Base-by-base conservation (phyloP, 2,797 vertebrate species). In the Esox lucius region DNA sequence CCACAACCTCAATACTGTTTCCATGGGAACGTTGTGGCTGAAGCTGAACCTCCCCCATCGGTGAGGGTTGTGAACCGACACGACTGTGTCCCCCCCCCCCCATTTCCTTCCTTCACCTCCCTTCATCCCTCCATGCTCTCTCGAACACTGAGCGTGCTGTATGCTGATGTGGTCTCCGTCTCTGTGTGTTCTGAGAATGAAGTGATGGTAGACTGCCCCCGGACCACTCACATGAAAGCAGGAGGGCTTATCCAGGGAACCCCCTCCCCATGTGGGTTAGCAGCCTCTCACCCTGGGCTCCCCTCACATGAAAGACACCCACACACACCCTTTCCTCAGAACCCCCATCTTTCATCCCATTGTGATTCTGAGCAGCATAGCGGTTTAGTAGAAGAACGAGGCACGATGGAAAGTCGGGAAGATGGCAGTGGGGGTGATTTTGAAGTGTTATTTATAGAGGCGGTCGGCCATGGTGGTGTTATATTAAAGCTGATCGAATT, bases 181-280 rank as follows among this genome's bases (percentile, higher is more conserved):
- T 88, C 87, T 82, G 90, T 92, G 77, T 80, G 68, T 80, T 78
- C 81, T 83, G 76, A 81, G 89, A 88, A 82, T 86, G 86, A 87
- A 81, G 59, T 90, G 88, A 90, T 86, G 80, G 85, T 61, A 89
- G 84, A 75, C 82, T 68, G 78, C 68, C 85, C 56, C 84, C 81
- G 80, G 70, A 79, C 26, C 73, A 72, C 70, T 75, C 80, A 88
- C 85, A 92, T 91, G 87, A 91, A 93, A 92, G 90, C 64, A 75
- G 81, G 79, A 84, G 79, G 88, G 86, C 88, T 90, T 86, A 91
- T 84, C 88, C 85, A 28, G 48, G 35, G 77, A 75, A 74, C 69
- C 85, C 81, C 83, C 83, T 83, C 83, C 83, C 83, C 88, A 81
- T 64, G 42, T 15, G 81, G 85, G 85, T 85, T 84, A 62, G 82